Percentiles rank a stretch among this genome's conserved stretches.
Evolutionary conservation across 2,888 invertebrate species (phyloP).

Genomic region (Eilema caniola): DNA sequence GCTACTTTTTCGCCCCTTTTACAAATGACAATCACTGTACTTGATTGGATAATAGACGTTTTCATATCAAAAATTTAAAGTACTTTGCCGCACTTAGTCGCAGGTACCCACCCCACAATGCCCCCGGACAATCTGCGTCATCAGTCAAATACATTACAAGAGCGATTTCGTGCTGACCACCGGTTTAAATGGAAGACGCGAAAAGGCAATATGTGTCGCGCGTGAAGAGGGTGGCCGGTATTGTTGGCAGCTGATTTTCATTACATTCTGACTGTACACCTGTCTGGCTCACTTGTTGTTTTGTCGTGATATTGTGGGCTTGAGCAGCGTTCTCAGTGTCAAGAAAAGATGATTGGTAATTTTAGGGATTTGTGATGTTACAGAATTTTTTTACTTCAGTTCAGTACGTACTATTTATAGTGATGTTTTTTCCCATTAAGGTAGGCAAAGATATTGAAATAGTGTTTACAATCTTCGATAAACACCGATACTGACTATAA

Average conservation of each 20-base stretch:
- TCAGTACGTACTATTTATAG: too few species aligned
- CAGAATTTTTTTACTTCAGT: too few species aligned
- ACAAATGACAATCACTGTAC: too few species aligned
- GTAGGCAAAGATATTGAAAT: too few species aligned
- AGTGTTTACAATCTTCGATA: too few species aligned
- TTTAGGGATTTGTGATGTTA: too few species aligned
- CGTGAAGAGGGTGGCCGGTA: constrained; percentile 47
- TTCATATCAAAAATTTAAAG: neutral
- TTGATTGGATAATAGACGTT: neutral
- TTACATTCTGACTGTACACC: constrained; percentile 50
- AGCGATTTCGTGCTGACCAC: constrained; percentile 37
- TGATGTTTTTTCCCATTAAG: too few species aligned
- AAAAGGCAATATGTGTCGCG: constrained; percentile 49
- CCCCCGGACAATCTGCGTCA: constrained; percentile 10
- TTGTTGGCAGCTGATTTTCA: constrained; percentile 50
- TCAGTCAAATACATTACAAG: constrained; percentile 29
- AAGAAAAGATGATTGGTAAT: too few species aligned
- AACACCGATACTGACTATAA: too few species aligned
- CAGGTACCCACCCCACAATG: too few species aligned
- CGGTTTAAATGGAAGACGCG: constrained; percentile 24
- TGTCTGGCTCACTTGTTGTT: constrained; percentile 44
- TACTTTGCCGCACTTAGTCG: neutral
- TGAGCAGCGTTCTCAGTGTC: constrained; percentile 10
- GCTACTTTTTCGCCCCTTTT: too few species aligned
- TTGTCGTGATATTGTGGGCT: constrained; percentile 31